A percentile compares a stretch with the other conserved stretches of the same genome.
Conservation (phyloP, 2,113 vertebrate genomes). For the Labrus mixtus region DNA sequence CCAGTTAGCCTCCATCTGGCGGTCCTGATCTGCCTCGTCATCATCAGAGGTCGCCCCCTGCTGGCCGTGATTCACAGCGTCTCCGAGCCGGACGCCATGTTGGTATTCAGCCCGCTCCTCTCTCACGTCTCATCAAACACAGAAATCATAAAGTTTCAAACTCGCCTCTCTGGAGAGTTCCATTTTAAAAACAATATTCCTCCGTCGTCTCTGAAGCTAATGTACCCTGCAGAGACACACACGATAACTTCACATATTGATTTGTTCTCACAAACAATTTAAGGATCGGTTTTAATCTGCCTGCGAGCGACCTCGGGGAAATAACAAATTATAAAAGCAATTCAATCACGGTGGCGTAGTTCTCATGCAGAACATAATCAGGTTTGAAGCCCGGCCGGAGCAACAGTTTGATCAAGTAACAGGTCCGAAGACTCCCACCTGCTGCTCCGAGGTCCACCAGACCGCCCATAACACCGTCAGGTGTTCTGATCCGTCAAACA, state of each 20-base stretch:
- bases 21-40: background rate
- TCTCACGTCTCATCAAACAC: background rate
- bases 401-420: background rate
- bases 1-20: conserved; percentile 20
- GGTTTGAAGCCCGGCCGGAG: background rate
- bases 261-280: conserved; percentile 41
- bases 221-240: conserved; percentile 17
- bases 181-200: conserved; percentile 10
- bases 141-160: background rate
- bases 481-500: background rate
- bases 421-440: background rate
- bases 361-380: background rate
- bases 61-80: conserved; percentile 2
- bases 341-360: background rate
- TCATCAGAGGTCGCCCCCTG: conserved; percentile 5
- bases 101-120: background rate
- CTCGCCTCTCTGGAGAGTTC: background rate
- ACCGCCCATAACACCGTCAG: background rate
- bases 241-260: conserved; percentile 37
- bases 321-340: conserved; percentile 33
- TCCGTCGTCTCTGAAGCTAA: conserved; percentile 5
- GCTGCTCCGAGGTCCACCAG: background rate
- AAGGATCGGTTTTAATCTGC: conserved; percentile 48
- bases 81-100: background rate
- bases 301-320: conserved; percentile 46